These are phyloP conservation scores for Hybos culiciformis DNA, from an alignment of 2,888 invertebrate genomes.

Conservation along the genomic window DNA sequence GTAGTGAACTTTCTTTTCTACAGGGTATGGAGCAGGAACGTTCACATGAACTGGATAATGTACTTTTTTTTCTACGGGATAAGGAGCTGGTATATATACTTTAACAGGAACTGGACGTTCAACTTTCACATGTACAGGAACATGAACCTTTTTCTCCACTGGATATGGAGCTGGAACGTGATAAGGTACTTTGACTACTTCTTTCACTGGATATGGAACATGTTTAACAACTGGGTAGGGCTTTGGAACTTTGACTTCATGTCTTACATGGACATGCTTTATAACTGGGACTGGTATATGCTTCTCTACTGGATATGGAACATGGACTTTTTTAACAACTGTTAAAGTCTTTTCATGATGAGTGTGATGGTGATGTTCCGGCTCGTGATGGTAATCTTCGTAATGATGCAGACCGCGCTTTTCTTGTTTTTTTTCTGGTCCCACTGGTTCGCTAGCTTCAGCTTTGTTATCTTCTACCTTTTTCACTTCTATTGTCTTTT, in stretches of 20 bases:
- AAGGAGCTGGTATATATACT: constrained; percentile 63
- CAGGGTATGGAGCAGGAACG: constrained; percentile 49
- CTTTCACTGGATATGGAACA: constrained; percentile 51
- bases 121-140: constrained; percentile 53
- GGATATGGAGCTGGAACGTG: constrained; percentile 62
- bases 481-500: constrained; percentile 38
- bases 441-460: constrained; percentile 34
- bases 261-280: constrained; percentile 40
- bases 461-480: constrained; percentile 38
- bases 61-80: constrained; percentile 63
- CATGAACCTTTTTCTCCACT: constrained; percentile 60
- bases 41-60: constrained; percentile 62
- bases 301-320: constrained; percentile 60
- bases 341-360: constrained; percentile 52
- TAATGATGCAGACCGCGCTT: constrained; percentile 56
- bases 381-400: constrained; percentile 29
- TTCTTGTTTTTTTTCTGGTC: constrained; percentile 56
- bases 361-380: constrained; percentile 16
- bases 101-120: constrained; percentile 68
- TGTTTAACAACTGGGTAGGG: constrained; percentile 53
- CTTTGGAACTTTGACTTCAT: constrained; percentile 48
- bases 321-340: constrained; percentile 53
- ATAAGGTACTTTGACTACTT: constrained; percentile 56
- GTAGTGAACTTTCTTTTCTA: constrained; percentile 49
- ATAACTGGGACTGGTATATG: constrained; percentile 53